A percentile compares a stretch with the other conserved stretches of the same genome.
These are phyloP conservation scores for Apamea epomidion DNA, from an alignment of 2,888 invertebrate genomes.

Conservation along the genomic window DNA sequence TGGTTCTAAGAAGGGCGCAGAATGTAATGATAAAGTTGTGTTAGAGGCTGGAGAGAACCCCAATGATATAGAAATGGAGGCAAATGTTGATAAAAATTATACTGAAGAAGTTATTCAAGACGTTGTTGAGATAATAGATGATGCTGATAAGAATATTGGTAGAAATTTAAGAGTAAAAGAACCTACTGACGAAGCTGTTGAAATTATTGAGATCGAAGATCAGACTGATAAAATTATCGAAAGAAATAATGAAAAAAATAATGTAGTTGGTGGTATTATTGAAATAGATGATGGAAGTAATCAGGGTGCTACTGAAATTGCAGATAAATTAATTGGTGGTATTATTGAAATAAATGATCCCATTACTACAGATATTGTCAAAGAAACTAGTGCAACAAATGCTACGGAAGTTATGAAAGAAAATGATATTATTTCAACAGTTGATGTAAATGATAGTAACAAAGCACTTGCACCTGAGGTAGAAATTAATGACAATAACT, in stretches of 20 bases:
- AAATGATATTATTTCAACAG: not conserved
- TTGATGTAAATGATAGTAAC: slow-evolving; percentile 1
- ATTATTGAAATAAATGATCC: slow-evolving; percentile 29
- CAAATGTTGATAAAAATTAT: slow-evolving; percentile 1
- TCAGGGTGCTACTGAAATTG: not conserved
- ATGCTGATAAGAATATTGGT: slow-evolving; percentile 5
- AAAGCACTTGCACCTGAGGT: not conserved
- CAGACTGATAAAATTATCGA: not conserved
- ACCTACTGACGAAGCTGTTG: slow-evolving; percentile 2
- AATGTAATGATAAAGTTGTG: slow-evolving; percentile 3
- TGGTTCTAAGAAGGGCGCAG: slow-evolving; percentile 36
- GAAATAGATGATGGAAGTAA: slow-evolving; percentile 40
- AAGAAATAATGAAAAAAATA: slow-evolving; percentile 7
- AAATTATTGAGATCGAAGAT: slow-evolving; percentile 45
- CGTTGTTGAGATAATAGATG: slow-evolving; percentile 32
- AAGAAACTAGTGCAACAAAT: not conserved
- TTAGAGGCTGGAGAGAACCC: not conserved
- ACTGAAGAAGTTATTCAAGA: slow-evolving; percentile 32
- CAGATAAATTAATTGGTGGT: not conserved
- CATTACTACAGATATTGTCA: not conserved
- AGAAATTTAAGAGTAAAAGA: slow-evolving; percentile 1
- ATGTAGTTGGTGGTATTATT: slow-evolving; percentile 7
- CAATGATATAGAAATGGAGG: slow-evolving; percentile 36
- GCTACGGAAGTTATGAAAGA: not conserved
- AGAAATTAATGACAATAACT: slow-evolving; percentile 12